phyloP scores from a whole-genome alignment of 2,113 vertebrate genomes.

The Cyprinodon tularosa region DNA sequence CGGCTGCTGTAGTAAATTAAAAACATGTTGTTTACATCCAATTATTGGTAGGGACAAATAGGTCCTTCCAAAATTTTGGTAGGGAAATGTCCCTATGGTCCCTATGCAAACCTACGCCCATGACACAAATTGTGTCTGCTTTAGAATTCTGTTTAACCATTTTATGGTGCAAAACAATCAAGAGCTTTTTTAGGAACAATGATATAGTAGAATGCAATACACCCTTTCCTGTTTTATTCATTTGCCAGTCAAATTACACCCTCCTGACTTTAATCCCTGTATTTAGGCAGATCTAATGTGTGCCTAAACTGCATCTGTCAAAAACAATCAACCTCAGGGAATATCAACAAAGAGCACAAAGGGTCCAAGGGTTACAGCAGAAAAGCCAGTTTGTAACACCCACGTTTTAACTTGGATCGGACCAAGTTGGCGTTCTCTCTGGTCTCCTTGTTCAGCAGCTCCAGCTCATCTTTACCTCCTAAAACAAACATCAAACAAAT shows the following conservation, averaged over 20 bases:
- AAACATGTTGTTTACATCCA: no score
- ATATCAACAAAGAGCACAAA: neutral
- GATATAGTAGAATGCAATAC: neutral
- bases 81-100: no score
- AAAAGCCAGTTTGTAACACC: conserved; percentile 23
- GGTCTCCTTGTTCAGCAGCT: conserved; percentile 86
- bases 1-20: no score
- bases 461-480: conserved; percentile 88
- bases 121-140: neutral
- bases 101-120: no score
- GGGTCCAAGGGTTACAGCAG: neutral
- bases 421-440: conserved; percentile 84
- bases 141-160: neutral
- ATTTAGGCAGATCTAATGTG: conserved; percentile 5
- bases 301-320: neutral
- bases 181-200: neutral
- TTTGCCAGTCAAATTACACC: conserved; percentile 66
- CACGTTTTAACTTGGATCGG: conserved; percentile 82
- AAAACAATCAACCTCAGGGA: neutral
- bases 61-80: no score
- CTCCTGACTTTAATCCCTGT: neutral
- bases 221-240: conserved; percentile 1
- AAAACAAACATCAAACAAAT: conserved; percentile 13
- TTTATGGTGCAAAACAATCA: neutral
- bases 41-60: no score